Evolutionary conservation across 2,888 invertebrate genomes (phyloP).

Genomic region (Polydrusus pterygomalis): DNA sequence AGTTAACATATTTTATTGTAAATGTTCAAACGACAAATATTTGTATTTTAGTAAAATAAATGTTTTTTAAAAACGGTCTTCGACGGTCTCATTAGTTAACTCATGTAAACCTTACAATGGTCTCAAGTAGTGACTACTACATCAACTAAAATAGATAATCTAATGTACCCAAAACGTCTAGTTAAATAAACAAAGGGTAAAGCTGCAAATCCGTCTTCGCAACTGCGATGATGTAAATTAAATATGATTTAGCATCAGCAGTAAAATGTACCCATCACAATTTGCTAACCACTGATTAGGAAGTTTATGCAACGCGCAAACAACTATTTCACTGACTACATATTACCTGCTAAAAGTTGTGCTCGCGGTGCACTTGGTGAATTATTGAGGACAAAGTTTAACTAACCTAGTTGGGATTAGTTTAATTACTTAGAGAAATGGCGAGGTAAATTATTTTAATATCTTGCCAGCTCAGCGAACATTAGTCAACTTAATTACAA

Average conservation of each 20-base stretch:
- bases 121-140: too few relatives aligned
- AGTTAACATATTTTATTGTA: too few relatives aligned
- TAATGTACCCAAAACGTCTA: too few relatives aligned
- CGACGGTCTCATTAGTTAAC: too few relatives aligned
- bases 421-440: conserved; percentile 18
- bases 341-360: conserved; percentile 7
- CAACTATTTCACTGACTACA: conserved; percentile 22
- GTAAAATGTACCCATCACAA: conserved; percentile 11
- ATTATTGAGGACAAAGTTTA: conserved; percentile 14
- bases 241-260: conserved; percentile 21
- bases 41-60: too few relatives aligned
- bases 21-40: too few relatives aligned
- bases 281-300: conserved; percentile 29
- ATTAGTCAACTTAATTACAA: neutral
- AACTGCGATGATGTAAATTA: conserved; percentile 18
- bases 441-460: neutral
- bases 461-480: neutral
- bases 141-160: too few relatives aligned
- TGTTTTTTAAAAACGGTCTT: too few relatives aligned
- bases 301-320: conserved; percentile 10
- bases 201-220: neutral
- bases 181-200: neutral
- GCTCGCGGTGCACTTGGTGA: neutral
- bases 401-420: conserved; percentile 2
- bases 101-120: too few relatives aligned